phyloP scores from a whole-genome alignment of 2,797 vertebrate species.

The Coccyzus lansbergi region DNA sequence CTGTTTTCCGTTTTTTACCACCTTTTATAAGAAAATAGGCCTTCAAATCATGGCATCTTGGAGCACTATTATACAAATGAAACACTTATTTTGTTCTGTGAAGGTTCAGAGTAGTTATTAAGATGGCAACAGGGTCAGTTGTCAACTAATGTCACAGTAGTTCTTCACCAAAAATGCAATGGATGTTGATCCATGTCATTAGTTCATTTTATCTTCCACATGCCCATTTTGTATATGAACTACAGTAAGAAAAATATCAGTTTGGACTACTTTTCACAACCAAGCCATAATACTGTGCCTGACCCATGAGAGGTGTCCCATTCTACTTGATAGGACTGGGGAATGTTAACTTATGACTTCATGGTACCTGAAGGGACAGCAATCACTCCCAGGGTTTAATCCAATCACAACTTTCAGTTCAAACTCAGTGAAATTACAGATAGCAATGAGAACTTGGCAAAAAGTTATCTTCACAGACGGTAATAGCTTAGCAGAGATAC shows the following conservation, averaged over 20 bases:
- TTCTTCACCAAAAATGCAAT: neutral
- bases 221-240: neutral
- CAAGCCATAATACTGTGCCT: neutral
- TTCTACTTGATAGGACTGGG: too few species aligned
- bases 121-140: neutral
- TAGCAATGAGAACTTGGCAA: too few species aligned
- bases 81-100: neutral
- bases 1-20: neutral
- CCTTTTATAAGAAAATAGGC: neutral
- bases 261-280: neutral
- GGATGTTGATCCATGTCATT: fast-evolving
- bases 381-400: too few species aligned
- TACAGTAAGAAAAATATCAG: neutral
- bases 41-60: neutral
- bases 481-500: too few species aligned
- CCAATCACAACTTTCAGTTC: too few species aligned
- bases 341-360: too few species aligned
- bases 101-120: neutral
- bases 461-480: too few species aligned
- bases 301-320: neutral
- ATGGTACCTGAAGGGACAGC: too few species aligned
- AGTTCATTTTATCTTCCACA: neutral
- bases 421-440: too few species aligned
- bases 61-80: neutral
- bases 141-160: neutral